Percentiles rank a stretch among this genome's conserved stretches.
Conservation (phyloP, 2,797 vertebrate genomes). For the Aquila chrysaetos region DNA sequence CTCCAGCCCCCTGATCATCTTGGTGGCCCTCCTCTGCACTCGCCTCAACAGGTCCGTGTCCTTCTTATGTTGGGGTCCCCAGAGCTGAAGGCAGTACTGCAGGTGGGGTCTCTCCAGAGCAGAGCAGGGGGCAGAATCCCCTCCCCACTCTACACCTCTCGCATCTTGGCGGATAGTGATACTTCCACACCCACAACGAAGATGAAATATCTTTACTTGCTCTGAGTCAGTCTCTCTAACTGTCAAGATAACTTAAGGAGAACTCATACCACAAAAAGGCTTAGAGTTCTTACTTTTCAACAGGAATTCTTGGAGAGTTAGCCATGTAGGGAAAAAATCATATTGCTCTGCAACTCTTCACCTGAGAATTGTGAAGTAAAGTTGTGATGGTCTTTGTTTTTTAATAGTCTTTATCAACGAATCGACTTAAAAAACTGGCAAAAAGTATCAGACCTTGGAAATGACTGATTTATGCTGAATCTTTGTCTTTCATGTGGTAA, state of each 20-base stretch:
- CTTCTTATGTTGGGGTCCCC: not conserved
- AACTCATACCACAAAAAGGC: not conserved
- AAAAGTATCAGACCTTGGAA: not conserved
- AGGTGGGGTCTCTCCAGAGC: not conserved
- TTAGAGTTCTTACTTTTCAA: not conserved
- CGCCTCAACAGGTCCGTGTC: not conserved
- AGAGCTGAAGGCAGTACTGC: not conserved
- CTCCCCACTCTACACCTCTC: not conserved
- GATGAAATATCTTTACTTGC: not conserved
- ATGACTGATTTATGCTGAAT: not conserved
- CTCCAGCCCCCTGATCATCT: not conserved
- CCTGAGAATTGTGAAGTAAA: not conserved
- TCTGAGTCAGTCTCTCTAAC: not conserved
- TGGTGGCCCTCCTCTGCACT: not conserved
- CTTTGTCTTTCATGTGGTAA: not conserved
- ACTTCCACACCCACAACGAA: not conserved
- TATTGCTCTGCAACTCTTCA: not conserved
- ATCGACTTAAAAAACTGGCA: not conserved
- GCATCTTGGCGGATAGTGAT: not conserved
- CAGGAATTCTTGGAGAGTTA: not conserved
- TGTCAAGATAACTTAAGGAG: not conserved
- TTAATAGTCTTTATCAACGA: not conserved
- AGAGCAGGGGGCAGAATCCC: not conserved
- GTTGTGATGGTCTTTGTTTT: not conserved
- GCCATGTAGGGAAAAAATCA: not conserved